Conservation (phyloP, 2,888 invertebrate species). For the Zaprionus lineosus region DNA sequence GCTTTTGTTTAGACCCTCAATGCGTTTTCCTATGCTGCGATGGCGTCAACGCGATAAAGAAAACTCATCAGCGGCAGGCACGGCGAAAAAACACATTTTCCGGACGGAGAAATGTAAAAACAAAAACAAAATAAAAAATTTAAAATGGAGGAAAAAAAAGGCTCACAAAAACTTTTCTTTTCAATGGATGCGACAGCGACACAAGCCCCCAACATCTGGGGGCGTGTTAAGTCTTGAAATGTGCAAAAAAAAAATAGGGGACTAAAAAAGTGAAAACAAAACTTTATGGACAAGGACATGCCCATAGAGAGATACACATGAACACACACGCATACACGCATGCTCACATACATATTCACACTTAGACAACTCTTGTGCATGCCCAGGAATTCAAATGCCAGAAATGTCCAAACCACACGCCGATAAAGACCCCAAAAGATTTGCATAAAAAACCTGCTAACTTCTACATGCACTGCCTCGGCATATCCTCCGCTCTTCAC, state of each 20-base stretch:
- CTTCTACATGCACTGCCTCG: conserved; percentile 5
- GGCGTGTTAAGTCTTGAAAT: conserved; percentile 44
- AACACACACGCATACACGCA: conserved; percentile 2
- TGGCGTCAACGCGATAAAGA: conserved; percentile 54
- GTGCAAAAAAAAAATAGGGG: conserved; percentile 33
- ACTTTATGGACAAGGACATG: conserved; percentile 52
- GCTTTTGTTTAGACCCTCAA: conserved; percentile 51
- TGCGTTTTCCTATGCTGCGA: conserved; percentile 38
- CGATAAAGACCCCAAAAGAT: conserved; percentile 23
- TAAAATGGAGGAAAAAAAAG: too few species aligned
- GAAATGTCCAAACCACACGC: conserved; percentile 19
- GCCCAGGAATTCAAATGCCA: conserved; percentile 33
- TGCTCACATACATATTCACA: not conserved
- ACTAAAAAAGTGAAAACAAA: conserved; percentile 55
- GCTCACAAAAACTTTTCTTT: conserved; percentile 49
- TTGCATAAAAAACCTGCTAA: conserved; percentile 32
- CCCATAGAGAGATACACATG: not conserved
- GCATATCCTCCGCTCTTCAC: conserved; percentile 2
- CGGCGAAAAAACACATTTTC: conserved; percentile 30
- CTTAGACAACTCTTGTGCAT: conserved; percentile 33
- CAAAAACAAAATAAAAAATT: conserved; percentile 2
- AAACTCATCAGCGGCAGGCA: conserved; percentile 45
- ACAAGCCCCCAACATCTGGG: conserved; percentile 8
- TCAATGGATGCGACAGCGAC: conserved; percentile 40
- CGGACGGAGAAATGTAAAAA: conserved; percentile 19